Conservation (phyloP, 2,113 vertebrate genomes). For the Bubo blakistoni region DNA sequence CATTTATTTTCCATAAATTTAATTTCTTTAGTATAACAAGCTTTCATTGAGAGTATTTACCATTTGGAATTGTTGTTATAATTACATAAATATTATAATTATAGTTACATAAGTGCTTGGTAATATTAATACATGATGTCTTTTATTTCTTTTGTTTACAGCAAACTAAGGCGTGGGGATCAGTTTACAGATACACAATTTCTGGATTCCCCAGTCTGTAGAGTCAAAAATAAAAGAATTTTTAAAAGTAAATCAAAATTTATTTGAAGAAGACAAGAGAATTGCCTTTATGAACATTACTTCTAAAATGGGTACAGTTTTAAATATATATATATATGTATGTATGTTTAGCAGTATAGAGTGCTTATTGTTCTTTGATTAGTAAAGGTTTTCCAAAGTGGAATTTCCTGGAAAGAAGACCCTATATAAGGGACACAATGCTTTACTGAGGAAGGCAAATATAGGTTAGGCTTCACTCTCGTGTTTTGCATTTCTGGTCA, state of each 20-base stretch:
- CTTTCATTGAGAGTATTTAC: background rate
- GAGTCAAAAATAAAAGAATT: constrained; percentile 18
- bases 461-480: background rate
- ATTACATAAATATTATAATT: background rate
- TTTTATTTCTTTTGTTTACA: constrained; percentile 55
- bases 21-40: background rate
- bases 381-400: background rate
- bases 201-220: constrained; percentile 27
- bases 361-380: background rate
- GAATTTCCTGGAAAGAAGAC: background rate
- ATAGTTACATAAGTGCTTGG: background rate
- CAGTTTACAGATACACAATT: constrained; percentile 51
- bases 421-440: background rate
- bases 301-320: background rate
- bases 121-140: background rate
- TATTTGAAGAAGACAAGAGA: background rate
- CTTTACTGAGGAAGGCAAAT: background rate
- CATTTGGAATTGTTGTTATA: background rate
- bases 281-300: background rate
- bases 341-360: background rate
- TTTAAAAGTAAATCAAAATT: constrained; percentile 66
- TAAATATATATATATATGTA: background rate
- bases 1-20: background rate
- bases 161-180: constrained; percentile 76
- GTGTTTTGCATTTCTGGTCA: background rate